Conservation (phyloP, 2,888 invertebrate species). For the Odontocolon sp. region DNA sequence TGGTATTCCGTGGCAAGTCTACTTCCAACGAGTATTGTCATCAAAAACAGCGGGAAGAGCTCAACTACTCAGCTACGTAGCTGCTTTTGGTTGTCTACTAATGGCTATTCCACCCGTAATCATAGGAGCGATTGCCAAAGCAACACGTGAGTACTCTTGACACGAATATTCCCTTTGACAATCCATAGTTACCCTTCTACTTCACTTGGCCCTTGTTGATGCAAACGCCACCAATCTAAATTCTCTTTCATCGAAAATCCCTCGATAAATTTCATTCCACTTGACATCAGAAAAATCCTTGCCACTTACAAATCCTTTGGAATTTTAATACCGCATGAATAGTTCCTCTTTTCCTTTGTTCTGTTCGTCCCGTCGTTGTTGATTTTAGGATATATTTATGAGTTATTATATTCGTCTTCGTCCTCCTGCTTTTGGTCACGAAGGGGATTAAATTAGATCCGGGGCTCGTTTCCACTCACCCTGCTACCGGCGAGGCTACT, state of each 20-base stretch:
- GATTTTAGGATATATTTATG: conserved; percentile 31
- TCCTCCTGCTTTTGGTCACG: conserved; percentile 16
- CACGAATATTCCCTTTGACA: conserved; percentile 31
- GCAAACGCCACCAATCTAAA: conserved; percentile 6
- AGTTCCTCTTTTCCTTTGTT: conserved; percentile 13
- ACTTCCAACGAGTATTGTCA: conserved; percentile 98
- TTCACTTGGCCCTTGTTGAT: conserved; percentile 5
- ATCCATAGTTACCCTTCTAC: neutral
- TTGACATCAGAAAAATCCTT: conserved; percentile 18
- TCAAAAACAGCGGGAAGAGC: conserved; percentile 97
- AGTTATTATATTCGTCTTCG: conserved; percentile 49
- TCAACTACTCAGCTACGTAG: conserved; percentile 96
- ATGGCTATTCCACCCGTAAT: conserved; percentile 99
- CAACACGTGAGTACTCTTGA: conserved; percentile 87
- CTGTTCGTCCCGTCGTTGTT: conserved; percentile 5
- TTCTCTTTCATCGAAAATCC: neutral
- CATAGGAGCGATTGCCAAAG: conserved; percentile 98
- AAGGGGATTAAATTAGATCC: conserved; percentile 69
- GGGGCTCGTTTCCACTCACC: no score
- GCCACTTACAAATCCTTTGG: conserved; percentile 8
- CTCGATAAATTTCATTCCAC: conserved; percentile 23
- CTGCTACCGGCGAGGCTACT: conserved; percentile 75
- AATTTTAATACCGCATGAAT: conserved; percentile 46
- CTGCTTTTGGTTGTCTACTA: conserved; percentile 96
- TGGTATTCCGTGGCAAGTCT: conserved; percentile 98